Evolutionary conservation across 2,113 vertebrate species (phyloP).

Genomic region (Mastomys coucha): DNA sequence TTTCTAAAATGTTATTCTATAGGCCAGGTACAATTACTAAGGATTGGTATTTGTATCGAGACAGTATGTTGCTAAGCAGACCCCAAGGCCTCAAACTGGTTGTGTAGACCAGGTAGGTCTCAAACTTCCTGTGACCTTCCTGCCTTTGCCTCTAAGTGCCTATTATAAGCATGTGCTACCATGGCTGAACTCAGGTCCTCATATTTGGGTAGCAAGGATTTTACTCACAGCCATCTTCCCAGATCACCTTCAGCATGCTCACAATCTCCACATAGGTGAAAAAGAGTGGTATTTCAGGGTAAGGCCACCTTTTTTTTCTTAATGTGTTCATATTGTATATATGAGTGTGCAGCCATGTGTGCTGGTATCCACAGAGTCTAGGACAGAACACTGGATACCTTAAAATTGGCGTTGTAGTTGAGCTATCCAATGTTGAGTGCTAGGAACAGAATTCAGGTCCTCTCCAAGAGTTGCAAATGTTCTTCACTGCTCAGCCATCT

Average conservation of each 20-base stretch:
- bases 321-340: neutral
- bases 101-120: neutral
- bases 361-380: neutral
- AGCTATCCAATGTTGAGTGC: neutral
- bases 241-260: neutral
- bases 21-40: neutral
- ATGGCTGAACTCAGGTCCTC: neutral
- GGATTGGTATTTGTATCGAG: neutral
- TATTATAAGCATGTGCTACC: too few species aligned
- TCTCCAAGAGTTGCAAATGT: neutral
- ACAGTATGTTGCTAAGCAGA: neutral
- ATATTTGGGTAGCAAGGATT: neutral
- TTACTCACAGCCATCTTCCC: neutral
- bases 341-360: neutral
- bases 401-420: neutral
- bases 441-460: neutral
- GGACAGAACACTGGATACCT: neutral
- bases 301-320: neutral
- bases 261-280: neutral
- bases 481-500: neutral
- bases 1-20: neutral
- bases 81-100: neutral
- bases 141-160: neutral
- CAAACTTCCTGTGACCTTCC: neutral
- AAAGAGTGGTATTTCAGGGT: neutral